phyloP scores from a whole-genome alignment of 2,113 vertebrate genomes.

The Pogona vitticeps region DNA sequence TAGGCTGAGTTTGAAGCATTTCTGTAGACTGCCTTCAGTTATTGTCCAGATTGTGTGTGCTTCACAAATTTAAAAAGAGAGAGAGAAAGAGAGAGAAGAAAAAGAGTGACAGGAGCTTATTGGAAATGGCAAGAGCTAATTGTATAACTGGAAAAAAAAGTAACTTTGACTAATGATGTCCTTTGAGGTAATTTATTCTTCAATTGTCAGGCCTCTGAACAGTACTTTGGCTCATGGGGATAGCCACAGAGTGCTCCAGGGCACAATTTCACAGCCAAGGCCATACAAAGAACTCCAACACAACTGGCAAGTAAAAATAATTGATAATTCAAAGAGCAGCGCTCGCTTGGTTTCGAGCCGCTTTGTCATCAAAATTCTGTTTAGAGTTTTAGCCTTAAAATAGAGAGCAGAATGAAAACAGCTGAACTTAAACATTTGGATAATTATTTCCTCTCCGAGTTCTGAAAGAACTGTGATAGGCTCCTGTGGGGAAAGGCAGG shows the following conservation, averaged over 20 bases:
- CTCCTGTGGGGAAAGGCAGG: constrained; percentile 58
- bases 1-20: background rate
- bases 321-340: background rate
- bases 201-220: constrained; percentile 1
- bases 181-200: constrained; percentile 41
- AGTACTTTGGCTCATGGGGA: constrained; percentile 1
- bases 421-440: constrained; percentile 55
- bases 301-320: background rate
- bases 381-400: constrained; percentile 47
- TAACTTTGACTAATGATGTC: constrained; percentile 38
- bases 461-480: background rate
- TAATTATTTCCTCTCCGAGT: constrained; percentile 48
- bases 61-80: background rate
- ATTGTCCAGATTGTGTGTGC: constrained; percentile 20
- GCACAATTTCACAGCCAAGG: background rate
- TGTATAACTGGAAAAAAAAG: constrained; percentile 38
- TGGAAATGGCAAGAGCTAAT: constrained; percentile 39
- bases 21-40: constrained; percentile 15
- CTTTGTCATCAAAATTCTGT: constrained; percentile 34
- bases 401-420: constrained; percentile 71
- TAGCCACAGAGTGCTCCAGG: background rate
- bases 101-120: constrained; percentile 4
- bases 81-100: background rate
- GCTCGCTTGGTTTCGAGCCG: background rate
- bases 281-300: background rate